Base-by-base conservation (phyloP, 2,888 invertebrate genomes). In the Amitus sp. region DNA sequence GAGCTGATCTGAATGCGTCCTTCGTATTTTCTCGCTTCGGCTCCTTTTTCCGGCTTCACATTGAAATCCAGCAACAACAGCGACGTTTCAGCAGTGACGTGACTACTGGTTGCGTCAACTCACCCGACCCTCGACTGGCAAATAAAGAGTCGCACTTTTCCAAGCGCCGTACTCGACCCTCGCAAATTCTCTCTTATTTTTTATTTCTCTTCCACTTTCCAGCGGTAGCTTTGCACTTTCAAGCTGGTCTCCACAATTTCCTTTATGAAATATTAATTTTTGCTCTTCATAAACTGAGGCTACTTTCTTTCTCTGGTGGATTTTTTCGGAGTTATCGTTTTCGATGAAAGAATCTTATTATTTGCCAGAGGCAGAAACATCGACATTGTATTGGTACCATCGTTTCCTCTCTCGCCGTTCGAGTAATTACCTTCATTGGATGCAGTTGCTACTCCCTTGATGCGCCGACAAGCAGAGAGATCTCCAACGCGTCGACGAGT, bases 1-100 rank as follows among this genome's bases (percentile, higher is more conserved):
- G 40, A 54, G 60, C 72, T 73, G 73, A 76, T 78, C 77, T 77
- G 76, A 78, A 79, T 78, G 74, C 77, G 73, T 75, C 72, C 71
- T 66, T 68, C 74, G 78, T 79, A 75, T 73, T 71, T 70, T 68
- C 70, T 59, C 67, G 63, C 58, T 39, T 60, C 66, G 48, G 47
- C 18, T 62, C 48, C 53, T 62, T 59, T 58, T 59, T 56, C 39
- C 18, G 52, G 45, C 65, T 48, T 17, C 62, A 45, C 66, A 57
- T 53, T 60, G 56, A 49, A 62, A 66, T 52, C 59, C 49, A 13
- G 48, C 42, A 43, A 42, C 34, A 51, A 39, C 43, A 40, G 33
- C 33, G 28, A 46, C 47, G 54, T 54, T 61, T 59, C 47, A 47
- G 48, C n/a, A n/a, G n/a, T n/a, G n/a, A n/a, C 46, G 18, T 27